Evolutionary conservation across 2,888 invertebrate species (phyloP).

Genomic region (Cryptus viduatorius): DNA sequence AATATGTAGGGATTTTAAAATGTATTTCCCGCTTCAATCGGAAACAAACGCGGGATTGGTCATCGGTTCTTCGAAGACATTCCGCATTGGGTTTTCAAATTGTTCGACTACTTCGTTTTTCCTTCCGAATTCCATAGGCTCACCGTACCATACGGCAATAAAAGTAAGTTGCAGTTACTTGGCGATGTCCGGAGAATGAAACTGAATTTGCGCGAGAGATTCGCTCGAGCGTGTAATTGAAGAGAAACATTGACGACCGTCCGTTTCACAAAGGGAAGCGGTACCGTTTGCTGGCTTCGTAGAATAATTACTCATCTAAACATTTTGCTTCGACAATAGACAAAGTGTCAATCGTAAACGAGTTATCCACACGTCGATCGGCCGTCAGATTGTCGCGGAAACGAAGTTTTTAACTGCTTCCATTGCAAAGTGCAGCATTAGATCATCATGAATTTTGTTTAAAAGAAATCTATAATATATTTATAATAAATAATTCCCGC

Average conservation of each 20-base stretch:
- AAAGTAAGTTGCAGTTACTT: background rate
- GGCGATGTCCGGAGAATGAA: slow-evolving; percentile 4
- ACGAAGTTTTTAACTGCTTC: too few species aligned
- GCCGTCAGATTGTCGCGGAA: too few species aligned
- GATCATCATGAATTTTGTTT: too few species aligned
- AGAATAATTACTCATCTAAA: background rate
- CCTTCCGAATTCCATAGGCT: slow-evolving; percentile 5
- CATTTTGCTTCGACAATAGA: background rate
- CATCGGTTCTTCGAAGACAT: background rate
- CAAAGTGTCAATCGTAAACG: background rate
- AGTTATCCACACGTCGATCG: too few species aligned
- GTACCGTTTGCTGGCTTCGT: background rate
- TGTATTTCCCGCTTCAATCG: background rate
- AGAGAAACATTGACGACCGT: background rate
- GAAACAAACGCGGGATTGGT: background rate
- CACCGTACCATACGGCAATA: slow-evolving; percentile 12
- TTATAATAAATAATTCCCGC: too few species aligned
- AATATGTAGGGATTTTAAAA: too few species aligned
- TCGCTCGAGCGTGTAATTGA: slow-evolving; percentile 22
- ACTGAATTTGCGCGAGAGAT: background rate
- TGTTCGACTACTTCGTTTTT: background rate
- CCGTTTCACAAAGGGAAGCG: background rate
- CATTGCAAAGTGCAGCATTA: too few species aligned
- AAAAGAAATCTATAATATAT: too few species aligned
- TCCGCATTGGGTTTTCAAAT: background rate